A percentile compares a stretch with the other conserved stretches of the same genome.
Conservation (phyloP, 1,140 invertebrate genomes). For the Panulirus ornatus region DNA sequence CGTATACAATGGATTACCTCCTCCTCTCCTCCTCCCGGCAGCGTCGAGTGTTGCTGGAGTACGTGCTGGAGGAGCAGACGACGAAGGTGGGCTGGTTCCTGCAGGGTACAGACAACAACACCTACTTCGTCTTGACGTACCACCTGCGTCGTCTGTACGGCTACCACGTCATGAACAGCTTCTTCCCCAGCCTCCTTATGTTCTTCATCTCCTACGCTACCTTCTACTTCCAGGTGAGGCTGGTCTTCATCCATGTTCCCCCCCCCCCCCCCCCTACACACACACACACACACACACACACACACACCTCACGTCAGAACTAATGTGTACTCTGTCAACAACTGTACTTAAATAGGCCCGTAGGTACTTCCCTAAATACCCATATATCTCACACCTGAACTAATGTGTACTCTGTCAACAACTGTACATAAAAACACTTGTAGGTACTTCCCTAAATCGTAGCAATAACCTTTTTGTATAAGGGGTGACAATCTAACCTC, state of each 20-base stretch:
- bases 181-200: neutral
- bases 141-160: conserved; percentile 60
- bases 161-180: conserved; percentile 57
- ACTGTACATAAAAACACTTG: too few relatives aligned
- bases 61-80: conserved; percentile 42
- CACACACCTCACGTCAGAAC: too few relatives aligned
- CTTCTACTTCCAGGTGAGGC: conserved; percentile 53
- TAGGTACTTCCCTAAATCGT: too few relatives aligned
- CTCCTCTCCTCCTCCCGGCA: neutral
- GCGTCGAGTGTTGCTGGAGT: conserved; percentile 45
- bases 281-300: too few relatives aligned
- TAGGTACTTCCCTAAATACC: too few relatives aligned
- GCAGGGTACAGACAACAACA: conserved; percentile 59
- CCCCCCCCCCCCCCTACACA: neutral
- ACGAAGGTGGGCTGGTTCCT: conserved; percentile 36
- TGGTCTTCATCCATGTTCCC: neutral
- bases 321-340: too few relatives aligned
- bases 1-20: too few relatives aligned
- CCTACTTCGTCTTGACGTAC: conserved; percentile 52
- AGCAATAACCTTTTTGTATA: too few relatives aligned
- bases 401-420: too few relatives aligned
- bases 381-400: too few relatives aligned
- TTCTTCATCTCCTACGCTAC: conserved; percentile 28
- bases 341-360: too few relatives aligned
- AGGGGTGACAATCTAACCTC: too few relatives aligned